These are phyloP conservation scores for Himalopsyche tibetana DNA, from an alignment of 2,888 invertebrate genomes.

Conservation along the genomic window DNA sequence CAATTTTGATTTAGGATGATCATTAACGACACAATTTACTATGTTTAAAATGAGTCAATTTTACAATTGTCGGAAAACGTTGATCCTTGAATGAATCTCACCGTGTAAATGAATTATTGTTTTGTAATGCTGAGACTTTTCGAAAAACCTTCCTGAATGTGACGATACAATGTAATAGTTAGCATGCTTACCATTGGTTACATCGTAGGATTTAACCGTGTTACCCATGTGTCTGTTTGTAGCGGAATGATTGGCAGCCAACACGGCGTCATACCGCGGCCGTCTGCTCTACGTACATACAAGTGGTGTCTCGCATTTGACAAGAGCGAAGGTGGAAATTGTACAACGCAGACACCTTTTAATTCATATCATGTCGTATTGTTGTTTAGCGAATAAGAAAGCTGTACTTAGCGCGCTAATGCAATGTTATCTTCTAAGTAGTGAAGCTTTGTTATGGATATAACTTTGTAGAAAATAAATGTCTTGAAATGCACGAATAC, in stretches of 20 bases:
- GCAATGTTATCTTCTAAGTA: not conserved
- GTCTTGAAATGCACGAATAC: too few species aligned
- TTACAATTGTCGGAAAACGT: too few species aligned
- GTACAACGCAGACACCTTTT: not conserved
- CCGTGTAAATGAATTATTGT: too few species aligned
- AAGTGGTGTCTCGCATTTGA: not conserved
- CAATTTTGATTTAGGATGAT: too few species aligned
- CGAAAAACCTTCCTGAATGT: too few species aligned
- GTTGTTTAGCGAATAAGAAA: constrained; percentile 7
- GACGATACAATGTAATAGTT: not conserved
- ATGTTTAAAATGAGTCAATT: too few species aligned
- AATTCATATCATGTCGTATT: not conserved
- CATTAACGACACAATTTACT: too few species aligned
- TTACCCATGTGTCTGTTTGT: not conserved
- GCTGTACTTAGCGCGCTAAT: not conserved
- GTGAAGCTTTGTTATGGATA: not conserved
- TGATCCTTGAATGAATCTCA: too few species aligned
- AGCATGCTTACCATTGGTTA: not conserved
- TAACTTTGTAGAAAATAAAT: too few species aligned
- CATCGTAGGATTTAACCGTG: constrained; percentile 6
- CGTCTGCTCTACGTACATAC: not conserved
- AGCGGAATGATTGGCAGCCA: constrained; percentile 31
- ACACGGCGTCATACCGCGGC: constrained; percentile 1
- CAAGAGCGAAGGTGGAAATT: constrained; percentile 19
- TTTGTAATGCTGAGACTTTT: too few species aligned